A percentile compares a stretch with the other conserved stretches of the same genome.
Evolutionary conservation across 2,797 vertebrate species (phyloP).

Genomic region (Squalus acanthias): DNA sequence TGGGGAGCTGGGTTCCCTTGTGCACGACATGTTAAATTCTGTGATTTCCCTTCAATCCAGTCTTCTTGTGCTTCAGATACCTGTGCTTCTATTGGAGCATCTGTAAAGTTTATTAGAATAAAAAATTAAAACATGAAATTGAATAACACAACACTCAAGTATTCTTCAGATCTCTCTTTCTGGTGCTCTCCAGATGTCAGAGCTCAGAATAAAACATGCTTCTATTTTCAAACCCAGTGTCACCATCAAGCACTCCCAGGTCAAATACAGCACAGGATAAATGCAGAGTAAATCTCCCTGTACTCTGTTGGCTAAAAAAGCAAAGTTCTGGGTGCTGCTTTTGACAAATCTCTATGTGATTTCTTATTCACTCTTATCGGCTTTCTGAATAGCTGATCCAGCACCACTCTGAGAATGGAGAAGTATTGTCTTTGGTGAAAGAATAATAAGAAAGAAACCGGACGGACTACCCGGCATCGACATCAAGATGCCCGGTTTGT

Average conservation of each 20-base stretch:
- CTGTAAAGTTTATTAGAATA: neutral
- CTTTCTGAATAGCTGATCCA: neutral
- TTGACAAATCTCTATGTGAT: neutral
- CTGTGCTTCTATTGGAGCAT: neutral
- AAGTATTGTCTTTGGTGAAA: no score
- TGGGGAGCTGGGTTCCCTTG: neutral
- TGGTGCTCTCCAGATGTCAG: neutral
- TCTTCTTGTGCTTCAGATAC: neutral
- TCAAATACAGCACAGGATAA: neutral
- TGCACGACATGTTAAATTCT: neutral
- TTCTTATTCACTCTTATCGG: neutral
- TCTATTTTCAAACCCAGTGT: neutral
- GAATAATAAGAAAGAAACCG: no score
- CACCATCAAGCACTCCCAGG: neutral
- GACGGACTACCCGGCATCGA: no score
- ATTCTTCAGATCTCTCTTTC: neutral
- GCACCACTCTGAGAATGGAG: no score
- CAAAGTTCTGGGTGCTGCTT: neutral
- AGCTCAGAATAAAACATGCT: neutral
- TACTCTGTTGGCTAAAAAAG: neutral
- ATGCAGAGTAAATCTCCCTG: neutral
- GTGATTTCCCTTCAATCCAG: conserved; percentile 12
- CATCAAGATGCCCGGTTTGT: no score
- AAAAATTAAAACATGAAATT: neutral
- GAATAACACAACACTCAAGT: neutral